Evolutionary conservation across 2,797 vertebrate species (phyloP).

Genomic region (Macropus fuliginosus): DNA sequence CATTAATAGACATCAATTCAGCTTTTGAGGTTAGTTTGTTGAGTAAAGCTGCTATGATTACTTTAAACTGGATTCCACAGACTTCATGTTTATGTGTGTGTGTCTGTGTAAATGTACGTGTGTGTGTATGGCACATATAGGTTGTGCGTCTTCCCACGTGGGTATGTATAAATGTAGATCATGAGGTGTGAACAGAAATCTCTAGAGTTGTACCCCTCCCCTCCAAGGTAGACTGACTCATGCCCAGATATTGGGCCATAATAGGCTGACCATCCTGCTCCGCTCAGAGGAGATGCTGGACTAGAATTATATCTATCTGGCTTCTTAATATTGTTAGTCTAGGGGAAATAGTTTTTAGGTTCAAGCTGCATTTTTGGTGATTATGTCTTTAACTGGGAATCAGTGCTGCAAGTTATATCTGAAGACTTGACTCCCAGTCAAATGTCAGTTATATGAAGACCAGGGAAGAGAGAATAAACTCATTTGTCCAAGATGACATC

Average conservation of each 20-base stretch:
- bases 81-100: neutral
- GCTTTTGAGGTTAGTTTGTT: slow-evolving; percentile 55
- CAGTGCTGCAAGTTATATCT: neutral
- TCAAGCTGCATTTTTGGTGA: neutral
- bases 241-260: neutral
- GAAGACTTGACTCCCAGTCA: neutral
- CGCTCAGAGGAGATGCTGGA: too few species aligned
- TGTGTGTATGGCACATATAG: neutral
- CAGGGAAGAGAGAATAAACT: neutral
- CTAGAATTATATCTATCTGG: neutral
- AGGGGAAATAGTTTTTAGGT: neutral
- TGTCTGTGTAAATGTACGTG: neutral
- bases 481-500: neutral
- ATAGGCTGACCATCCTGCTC: neutral
- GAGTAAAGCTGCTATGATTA: neutral
- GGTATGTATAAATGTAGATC: neutral
- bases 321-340: neutral
- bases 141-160: neutral
- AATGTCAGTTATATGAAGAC: neutral
- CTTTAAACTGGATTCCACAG: neutral
- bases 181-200: neutral
- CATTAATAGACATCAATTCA: slow-evolving; percentile 55
- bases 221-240: neutral
- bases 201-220: neutral
- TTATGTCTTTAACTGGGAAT: too few species aligned